Evolutionary conservation across 2,888 invertebrate species (phyloP).

Genomic region (Ligdia adustata): DNA sequence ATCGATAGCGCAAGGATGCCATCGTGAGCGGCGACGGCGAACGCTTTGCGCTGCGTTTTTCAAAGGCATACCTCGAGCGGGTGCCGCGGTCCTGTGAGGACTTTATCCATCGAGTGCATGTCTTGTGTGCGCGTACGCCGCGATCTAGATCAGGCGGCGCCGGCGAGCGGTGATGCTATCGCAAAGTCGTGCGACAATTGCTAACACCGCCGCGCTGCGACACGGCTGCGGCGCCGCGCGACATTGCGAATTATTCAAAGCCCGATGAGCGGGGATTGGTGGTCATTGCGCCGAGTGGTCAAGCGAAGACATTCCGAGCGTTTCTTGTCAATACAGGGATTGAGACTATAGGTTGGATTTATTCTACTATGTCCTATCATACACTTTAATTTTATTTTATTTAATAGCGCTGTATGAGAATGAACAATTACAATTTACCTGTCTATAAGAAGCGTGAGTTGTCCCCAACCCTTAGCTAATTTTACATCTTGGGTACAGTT

Average conservation of each 20-base stretch:
- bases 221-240: constrained; percentile 53
- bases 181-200: constrained; percentile 77
- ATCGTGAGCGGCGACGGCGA: constrained; percentile 59
- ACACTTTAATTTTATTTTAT: too few relatives aligned
- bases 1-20: constrained; percentile 68
- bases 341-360: too few relatives aligned
- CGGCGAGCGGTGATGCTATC: constrained; percentile 72
- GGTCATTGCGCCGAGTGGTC: constrained; percentile 14
- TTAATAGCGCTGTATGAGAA: too few relatives aligned
- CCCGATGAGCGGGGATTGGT: constrained; percentile 48
- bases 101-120: constrained; percentile 77
- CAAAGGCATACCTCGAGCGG: constrained; percentile 73
- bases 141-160: constrained; percentile 78
- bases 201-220: constrained; percentile 60
- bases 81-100: constrained; percentile 63
- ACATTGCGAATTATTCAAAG: constrained; percentile 73
- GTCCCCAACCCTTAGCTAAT: too few relatives aligned
- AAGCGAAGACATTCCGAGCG: constrained; percentile 15
- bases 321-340: constrained; percentile 1
- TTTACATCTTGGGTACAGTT: too few relatives aligned
- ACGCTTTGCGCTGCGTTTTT: constrained; percentile 59
- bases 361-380: too few relatives aligned
- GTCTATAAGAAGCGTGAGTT: too few relatives aligned
- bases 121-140: constrained; percentile 71
- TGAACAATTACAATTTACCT: too few relatives aligned